Evolutionary conservation across 1,140 invertebrate genomes (phyloP).

Genomic region (Goniozus legneri): DNA sequence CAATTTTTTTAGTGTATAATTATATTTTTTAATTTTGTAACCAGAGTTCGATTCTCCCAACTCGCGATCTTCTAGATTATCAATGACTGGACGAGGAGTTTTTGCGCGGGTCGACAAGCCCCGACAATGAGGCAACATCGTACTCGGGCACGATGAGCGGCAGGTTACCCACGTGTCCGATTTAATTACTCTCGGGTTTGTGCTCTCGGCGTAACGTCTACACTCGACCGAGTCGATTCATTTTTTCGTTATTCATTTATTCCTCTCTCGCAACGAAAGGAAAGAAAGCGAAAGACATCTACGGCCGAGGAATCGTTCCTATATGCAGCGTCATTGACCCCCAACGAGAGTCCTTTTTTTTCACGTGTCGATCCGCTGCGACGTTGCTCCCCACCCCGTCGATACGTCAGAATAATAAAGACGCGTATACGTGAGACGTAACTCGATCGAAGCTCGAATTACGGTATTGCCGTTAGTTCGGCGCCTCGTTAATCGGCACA

Average conservation of each 20-base stretch:
- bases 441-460: no score
- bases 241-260: background rate
- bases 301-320: background rate
- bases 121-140: slow-evolving; percentile 16
- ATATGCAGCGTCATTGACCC: background rate
- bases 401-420: no score
- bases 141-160: slow-evolving; percentile 11
- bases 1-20: no score
- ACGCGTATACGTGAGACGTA: no score
- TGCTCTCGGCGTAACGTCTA: background rate
- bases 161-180: slow-evolving; percentile 6
- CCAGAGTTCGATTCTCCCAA: background rate
- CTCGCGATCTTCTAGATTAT: background rate
- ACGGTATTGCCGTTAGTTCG: no score
- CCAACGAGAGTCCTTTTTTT: background rate
- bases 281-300: background rate
- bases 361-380: background rate
- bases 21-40: background rate
- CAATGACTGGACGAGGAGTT: no score
- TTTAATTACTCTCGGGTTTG: slow-evolving; percentile 19
- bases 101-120: slow-evolving; percentile 8
- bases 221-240: background rate
- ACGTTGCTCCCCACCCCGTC: no score
- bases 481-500: no score
- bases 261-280: no score